Base-by-base conservation (phyloP, 2,888 invertebrate genomes). In the Diploptera punctata region DNA sequence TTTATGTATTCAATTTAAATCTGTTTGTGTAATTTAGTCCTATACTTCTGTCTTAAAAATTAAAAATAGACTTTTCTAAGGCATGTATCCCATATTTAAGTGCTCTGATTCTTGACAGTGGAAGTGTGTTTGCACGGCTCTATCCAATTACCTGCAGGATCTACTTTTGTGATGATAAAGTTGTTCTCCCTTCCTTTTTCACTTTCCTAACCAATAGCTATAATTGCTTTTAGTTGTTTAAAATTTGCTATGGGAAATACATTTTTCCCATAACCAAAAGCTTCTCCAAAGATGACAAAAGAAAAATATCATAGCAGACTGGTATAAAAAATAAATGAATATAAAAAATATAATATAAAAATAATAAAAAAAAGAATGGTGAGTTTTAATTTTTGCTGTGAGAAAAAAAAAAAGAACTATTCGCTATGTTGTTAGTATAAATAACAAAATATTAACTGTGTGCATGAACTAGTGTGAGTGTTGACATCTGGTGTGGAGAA, bases 321-420 rank as follows among this genome's bases (percentile, higher is more conserved):
- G 57, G 57, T 57, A 29, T 29, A 57, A 52, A 52, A 52, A n/a
- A n/a, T n/a, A n/a, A n/a, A n/a, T n/a, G n/a, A n/a, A 33, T 10
- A 33, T 33, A 33, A 33, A 33, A 33, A 7, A 33, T 33, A 33
- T 10, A 33, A 10, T 33, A 33, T 33, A 33, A 33, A 33, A 33
- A 5, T 7, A 7, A 33, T 33, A 33, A 33, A n/a, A n/a, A n/a
- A n/a, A n/a, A n/a, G n/a, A 5, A 33, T 33, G 33, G 33, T 33
- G 5, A 10, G 33, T 5, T 33, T 33, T 33, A 33, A 7, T 33
- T 33, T 33, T n/a, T n/a, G n/a, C n/a, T 38, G 13, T 38, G 13
- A 9, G 38, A 13, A 38, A 38, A 38, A 38, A 38, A 38, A 38
- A 38, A 38, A 38, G 13, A 5, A 38, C 13, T 5, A 21, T 1